Conservation (phyloP, 2,888 invertebrate genomes). For the Nudaria mundana region DNA sequence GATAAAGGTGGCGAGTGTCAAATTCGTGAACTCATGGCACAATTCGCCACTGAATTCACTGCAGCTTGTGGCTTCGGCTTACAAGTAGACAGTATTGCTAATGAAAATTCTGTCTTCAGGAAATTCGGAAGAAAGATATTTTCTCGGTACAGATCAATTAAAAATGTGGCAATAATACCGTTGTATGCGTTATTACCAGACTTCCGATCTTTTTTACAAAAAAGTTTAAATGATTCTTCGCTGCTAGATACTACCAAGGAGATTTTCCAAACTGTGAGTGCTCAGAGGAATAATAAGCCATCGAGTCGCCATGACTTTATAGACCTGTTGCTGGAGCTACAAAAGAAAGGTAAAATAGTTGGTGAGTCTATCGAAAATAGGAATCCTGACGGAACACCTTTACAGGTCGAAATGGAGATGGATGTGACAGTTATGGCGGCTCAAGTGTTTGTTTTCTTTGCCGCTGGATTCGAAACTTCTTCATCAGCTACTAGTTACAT, state of each 20-base stretch:
- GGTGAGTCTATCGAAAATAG: slow-evolving; percentile 53
- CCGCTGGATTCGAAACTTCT: slow-evolving; percentile 73
- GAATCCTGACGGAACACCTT: slow-evolving; percentile 45
- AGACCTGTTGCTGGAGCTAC: slow-evolving; percentile 49
- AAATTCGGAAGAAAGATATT: slow-evolving; percentile 43
- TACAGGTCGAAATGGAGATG: slow-evolving; percentile 45
- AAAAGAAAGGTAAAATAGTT: slow-evolving; percentile 46
- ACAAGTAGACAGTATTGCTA: slow-evolving; percentile 46
- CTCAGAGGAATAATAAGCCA: slow-evolving; percentile 50
- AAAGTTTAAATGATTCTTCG: slow-evolving; percentile 15
- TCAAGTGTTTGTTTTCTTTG: slow-evolving; percentile 60
- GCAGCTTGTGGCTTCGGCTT: slow-evolving; percentile 59
- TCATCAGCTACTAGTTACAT: slow-evolving; percentile 62
- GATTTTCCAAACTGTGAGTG: slow-evolving; percentile 42
- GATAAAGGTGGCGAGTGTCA: slow-evolving; percentile 42
- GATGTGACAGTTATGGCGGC: slow-evolving; percentile 44
- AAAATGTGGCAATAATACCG: slow-evolving; percentile 22
- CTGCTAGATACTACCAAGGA: slow-evolving; percentile 30
- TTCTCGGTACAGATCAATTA: slow-evolving; percentile 25
- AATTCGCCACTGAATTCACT: slow-evolving; percentile 57
- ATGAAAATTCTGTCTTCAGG: slow-evolving; percentile 49
- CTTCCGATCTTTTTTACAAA: slow-evolving; percentile 26
- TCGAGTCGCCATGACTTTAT: slow-evolving; percentile 52
- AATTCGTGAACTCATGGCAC: slow-evolving; percentile 52
- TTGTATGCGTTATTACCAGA: slow-evolving; percentile 49